Evolutionary conservation across 2,888 invertebrate species (phyloP).

Genomic region (Metacarcinus magister): DNA sequence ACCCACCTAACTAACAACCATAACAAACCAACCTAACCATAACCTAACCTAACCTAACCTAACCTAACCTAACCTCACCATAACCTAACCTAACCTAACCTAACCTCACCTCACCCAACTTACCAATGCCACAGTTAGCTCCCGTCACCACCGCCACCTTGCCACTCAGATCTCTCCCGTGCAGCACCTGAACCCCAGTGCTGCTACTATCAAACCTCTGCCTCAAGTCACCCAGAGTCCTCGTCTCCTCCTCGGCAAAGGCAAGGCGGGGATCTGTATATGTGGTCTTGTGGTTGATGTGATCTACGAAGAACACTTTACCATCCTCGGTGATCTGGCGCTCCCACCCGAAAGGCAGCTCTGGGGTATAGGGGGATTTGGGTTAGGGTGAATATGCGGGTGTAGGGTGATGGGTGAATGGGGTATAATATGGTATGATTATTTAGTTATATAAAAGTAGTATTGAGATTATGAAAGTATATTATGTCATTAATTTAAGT

Average conservation of each 20-base stretch:
- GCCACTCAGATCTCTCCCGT: constrained; percentile 94
- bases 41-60: neutral
- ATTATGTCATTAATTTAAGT: neutral
- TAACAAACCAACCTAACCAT: neutral
- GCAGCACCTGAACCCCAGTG: constrained; percentile 89
- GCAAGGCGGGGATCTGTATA: constrained; percentile 96
- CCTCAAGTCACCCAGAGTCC: constrained; percentile 89
- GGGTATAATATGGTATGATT: no score
- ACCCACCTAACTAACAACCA: no score
- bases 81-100: neutral
- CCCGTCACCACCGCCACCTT: constrained; percentile 95
- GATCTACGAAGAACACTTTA: constrained; percentile 91
- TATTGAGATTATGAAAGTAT: no score
- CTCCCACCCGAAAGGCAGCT: constrained; percentile 91
- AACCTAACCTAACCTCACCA: constrained; percentile 35
- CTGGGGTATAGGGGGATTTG: constrained; percentile 29
- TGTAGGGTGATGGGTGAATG: no score
- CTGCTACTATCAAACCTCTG: constrained; percentile 95
- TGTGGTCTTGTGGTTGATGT: constrained; percentile 91
- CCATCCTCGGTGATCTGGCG: constrained; percentile 90
- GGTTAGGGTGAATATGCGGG: neutral
- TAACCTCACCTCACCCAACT: constrained; percentile 72
- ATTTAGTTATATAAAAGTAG: no score
- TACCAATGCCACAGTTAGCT: constrained; percentile 95
- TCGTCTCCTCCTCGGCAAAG: constrained; percentile 93